These are phyloP conservation scores for Phthorimaea operculella DNA, from an alignment of 1,140 invertebrate species.

Conservation along the genomic window DNA sequence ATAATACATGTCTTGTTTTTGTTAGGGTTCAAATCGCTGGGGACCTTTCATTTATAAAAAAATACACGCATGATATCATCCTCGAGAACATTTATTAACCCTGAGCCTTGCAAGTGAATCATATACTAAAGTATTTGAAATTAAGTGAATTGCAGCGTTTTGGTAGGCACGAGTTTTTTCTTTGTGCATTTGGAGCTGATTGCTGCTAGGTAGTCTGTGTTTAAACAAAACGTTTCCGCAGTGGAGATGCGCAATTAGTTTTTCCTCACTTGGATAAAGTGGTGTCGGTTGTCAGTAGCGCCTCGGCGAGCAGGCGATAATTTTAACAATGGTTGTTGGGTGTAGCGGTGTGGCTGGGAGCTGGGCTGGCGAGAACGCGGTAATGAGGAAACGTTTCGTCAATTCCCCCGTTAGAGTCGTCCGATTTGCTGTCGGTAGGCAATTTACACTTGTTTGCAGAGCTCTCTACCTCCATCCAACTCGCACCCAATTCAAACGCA, in stretches of 20 bases:
- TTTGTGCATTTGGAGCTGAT: slow-evolving; percentile 9
- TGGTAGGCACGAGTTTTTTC: background rate
- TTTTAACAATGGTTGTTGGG: slow-evolving; percentile 30
- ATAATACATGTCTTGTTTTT: slow-evolving; percentile 2
- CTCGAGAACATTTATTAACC: background rate
- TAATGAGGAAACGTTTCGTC: slow-evolving; percentile 24
- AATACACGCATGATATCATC: slow-evolving; percentile 9
- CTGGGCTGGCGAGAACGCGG: slow-evolving; percentile 12
- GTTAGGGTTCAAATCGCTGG: background rate
- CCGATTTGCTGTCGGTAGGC: slow-evolving; percentile 20
- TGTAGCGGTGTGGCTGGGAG: slow-evolving; percentile 24
- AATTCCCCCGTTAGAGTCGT: slow-evolving; percentile 17
- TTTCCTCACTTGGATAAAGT: slow-evolving; percentile 12
- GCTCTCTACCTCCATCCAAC: slow-evolving; percentile 21
- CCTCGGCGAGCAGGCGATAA: slow-evolving; percentile 34
- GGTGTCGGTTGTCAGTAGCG: slow-evolving; percentile 6
- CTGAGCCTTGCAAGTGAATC: background rate
- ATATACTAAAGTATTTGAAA: background rate
- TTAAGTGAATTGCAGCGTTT: background rate
- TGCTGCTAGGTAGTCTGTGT: slow-evolving; percentile 15
- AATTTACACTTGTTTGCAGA: slow-evolving; percentile 42
- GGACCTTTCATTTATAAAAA: background rate
- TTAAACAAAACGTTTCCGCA: slow-evolving; percentile 23
- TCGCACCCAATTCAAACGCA: slow-evolving; percentile 20
- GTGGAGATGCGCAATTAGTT: slow-evolving; percentile 26